Percentiles rank a stretch among this genome's conserved stretches.
These are phyloP conservation scores for Penaeus indicus DNA, from an alignment of 1,140 invertebrate genomes.

Conservation along the genomic window DNA sequence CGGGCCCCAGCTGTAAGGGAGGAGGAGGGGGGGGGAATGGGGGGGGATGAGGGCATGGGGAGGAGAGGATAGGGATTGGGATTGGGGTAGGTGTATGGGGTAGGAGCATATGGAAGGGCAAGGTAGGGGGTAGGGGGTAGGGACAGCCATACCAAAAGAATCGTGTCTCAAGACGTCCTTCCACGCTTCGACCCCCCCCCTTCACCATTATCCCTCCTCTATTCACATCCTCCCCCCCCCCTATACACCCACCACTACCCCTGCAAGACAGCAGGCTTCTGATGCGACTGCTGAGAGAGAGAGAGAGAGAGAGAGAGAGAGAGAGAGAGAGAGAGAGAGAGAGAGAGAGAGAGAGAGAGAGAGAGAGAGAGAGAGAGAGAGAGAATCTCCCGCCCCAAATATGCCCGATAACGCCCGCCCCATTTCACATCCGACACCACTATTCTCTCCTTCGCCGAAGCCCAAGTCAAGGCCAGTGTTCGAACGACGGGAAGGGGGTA, in stretches of 20 bases:
- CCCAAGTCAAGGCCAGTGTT: background rate
- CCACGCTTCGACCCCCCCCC: background rate
- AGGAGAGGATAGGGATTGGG: too few relatives aligned
- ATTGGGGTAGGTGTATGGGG: too few relatives aligned
- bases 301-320: constrained; percentile 34
- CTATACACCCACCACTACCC: background rate
- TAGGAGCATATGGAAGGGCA: too few relatives aligned
- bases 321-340: constrained; percentile 43
- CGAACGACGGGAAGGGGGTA: background rate
- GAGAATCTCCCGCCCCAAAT: too few relatives aligned
- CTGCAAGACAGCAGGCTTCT: background rate
- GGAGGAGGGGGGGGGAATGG: too few relatives aligned
- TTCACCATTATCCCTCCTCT: background rate
- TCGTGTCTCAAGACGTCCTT: background rate
- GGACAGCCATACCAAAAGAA: too few relatives aligned
- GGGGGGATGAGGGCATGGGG: too few relatives aligned
- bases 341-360: constrained; percentile 32
- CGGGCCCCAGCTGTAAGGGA: too few relatives aligned
- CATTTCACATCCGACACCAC: too few relatives aligned
- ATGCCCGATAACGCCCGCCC: too few relatives aligned
- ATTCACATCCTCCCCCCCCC: background rate
- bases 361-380: too few relatives aligned
- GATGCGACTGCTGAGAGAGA: background rate
- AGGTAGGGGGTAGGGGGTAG: background rate
- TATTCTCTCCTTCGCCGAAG: too few relatives aligned